Conservation (phyloP, 2,888 invertebrate species). For the Diadegma fenestrale region DNA sequence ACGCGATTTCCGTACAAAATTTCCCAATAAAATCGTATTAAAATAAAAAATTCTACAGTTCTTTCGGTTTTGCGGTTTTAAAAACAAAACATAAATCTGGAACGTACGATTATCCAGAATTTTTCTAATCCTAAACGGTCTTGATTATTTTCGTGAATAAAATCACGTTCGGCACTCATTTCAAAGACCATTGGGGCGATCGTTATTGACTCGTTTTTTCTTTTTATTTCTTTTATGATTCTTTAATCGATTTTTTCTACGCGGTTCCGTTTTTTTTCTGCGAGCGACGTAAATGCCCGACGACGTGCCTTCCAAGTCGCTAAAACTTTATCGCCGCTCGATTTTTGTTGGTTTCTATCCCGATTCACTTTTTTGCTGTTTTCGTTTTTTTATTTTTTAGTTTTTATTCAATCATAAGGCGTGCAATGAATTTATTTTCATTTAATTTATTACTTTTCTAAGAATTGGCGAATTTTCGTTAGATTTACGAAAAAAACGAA, state of each 20-base stretch:
- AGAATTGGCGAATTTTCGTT: conserved; percentile 63
- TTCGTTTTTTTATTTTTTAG: conserved; percentile 1
- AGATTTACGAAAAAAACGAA: conserved; percentile 30
- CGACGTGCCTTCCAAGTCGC: conserved; percentile 39
- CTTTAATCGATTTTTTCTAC: conserved; percentile 43
- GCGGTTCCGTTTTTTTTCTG: conserved; percentile 23
- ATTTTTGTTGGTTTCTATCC: conserved; percentile 17
- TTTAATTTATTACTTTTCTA: conserved; percentile 66
- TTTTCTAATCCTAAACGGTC: conserved; percentile 55
- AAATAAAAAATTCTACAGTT: conserved; percentile 57
- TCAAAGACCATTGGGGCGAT: conserved; percentile 58
- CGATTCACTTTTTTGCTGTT: conserved; percentile 31
- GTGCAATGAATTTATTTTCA: conserved; percentile 69
- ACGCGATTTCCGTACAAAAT: conserved; percentile 47
- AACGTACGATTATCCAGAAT: conserved; percentile 53
- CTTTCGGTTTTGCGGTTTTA: conserved; percentile 36
- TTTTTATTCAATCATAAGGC: conserved; percentile 70
- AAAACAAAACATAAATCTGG: conserved; percentile 38
- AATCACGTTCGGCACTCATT: conserved; percentile 67
- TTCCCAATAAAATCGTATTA: conserved; percentile 66
- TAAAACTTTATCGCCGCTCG: conserved; percentile 44
- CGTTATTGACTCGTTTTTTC: conserved; percentile 63
- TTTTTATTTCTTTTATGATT: conserved; percentile 51
- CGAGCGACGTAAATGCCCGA: conserved; percentile 53
- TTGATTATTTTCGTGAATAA: conserved; percentile 61